phyloP scores from a whole-genome alignment of 2,888 invertebrate species.

The Ypsolopha sequella region DNA sequence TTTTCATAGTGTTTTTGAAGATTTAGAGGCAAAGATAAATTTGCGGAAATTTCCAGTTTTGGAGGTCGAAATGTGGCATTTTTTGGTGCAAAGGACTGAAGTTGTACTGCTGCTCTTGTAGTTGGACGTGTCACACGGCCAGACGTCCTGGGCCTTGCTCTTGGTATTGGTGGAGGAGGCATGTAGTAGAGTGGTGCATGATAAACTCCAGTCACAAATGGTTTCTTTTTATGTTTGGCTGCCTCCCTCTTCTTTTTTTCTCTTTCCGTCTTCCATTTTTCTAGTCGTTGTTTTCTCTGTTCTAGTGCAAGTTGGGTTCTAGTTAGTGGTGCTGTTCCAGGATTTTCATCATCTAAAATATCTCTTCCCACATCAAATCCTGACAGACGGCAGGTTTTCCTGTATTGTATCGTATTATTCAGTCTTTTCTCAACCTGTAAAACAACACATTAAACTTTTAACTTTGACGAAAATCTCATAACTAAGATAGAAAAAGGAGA shows the following conservation, averaged over 20 bases:
- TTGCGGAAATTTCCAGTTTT: slow-evolving; percentile 10
- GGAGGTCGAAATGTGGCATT: slow-evolving; percentile 27
- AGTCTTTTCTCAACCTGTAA: slow-evolving; percentile 44
- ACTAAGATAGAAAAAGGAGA: too few species aligned
- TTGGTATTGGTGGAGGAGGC: slow-evolving; percentile 35
- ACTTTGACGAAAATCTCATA: too few species aligned
- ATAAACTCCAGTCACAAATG: slow-evolving; percentile 41
- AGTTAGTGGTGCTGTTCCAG: slow-evolving; percentile 15
- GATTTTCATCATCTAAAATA: slow-evolving; percentile 26
- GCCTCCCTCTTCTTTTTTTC: slow-evolving; percentile 42
- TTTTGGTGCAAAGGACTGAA: slow-evolving; percentile 60
- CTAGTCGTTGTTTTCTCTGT: slow-evolving; percentile 38
- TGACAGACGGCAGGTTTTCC: slow-evolving; percentile 36
- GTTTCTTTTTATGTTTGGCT: slow-evolving; percentile 42
- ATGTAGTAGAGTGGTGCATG: slow-evolving; percentile 33
- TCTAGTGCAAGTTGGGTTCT: slow-evolving; percentile 27
- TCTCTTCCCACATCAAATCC: slow-evolving; percentile 41
- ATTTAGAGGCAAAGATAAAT: slow-evolving; percentile 14
- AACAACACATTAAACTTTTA: too few species aligned
- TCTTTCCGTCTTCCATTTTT: slow-evolving; percentile 56
- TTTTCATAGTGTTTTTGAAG: slow-evolving; percentile 16
- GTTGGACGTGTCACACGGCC: slow-evolving; percentile 45
- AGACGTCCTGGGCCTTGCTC: slow-evolving; percentile 33
- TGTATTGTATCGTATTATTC: slow-evolving; percentile 28
- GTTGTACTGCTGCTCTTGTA: slow-evolving; percentile 7